Percentiles rank a stretch among this genome's conserved stretches.
Conservation (phyloP, 2,888 invertebrate genomes). For the Eurytoma californica region DNA sequence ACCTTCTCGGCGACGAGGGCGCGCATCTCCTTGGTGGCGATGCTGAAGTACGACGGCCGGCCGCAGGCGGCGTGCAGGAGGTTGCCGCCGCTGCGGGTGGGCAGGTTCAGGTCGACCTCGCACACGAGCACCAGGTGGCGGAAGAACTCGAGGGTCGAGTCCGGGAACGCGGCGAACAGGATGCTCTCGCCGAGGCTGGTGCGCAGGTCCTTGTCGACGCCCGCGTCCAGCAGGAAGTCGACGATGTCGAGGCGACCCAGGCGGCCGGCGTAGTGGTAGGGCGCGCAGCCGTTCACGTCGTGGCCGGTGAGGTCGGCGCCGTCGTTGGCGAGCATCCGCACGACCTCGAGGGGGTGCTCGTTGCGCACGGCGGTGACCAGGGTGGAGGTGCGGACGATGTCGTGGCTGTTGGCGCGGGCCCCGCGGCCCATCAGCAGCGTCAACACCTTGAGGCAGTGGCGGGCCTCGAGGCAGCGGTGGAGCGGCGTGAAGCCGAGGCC, state of each 20-base stretch:
- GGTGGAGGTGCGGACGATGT: no score
- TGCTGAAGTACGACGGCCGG: no score
- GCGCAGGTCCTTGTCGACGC: not conserved
- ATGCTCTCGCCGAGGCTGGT: not conserved
- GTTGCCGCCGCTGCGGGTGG: no score
- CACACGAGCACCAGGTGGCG: not conserved
- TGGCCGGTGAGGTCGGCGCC: not conserved
- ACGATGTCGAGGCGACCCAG: not conserved
- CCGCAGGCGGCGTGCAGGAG: no score
- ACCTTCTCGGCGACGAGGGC: not conserved
- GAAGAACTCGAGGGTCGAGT: not conserved
- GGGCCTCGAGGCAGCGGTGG: no score
- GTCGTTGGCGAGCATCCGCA: not conserved
- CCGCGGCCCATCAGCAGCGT: no score
- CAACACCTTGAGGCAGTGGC: no score
- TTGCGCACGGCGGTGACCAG: not conserved
- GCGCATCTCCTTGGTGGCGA: no score
- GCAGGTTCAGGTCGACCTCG: not conserved
- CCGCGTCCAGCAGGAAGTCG: not conserved
- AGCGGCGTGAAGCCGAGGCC: no score
- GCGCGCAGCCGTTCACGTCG: not conserved
- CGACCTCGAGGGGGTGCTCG: not conserved
- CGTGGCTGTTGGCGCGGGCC: no score
- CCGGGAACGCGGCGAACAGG: accelerated
- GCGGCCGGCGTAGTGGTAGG: not conserved